Evolutionary conservation across 2,113 vertebrate species (phyloP).

Genomic region (Paramisgurnus dabryanus): DNA sequence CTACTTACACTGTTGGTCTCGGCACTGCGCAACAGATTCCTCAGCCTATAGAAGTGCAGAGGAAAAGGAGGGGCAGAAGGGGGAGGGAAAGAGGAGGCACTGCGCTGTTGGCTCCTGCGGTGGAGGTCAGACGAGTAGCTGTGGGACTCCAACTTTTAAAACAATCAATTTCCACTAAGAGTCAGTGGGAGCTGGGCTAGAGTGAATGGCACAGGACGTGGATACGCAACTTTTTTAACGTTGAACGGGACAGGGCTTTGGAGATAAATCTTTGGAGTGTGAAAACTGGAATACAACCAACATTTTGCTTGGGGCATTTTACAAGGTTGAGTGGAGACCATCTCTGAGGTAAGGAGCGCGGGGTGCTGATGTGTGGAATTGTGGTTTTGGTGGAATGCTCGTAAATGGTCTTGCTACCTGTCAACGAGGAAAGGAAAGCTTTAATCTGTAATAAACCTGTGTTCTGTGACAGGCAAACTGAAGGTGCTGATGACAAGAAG

Average conservation of each 20-base stretch:
- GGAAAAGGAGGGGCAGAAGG: constrained; percentile 24
- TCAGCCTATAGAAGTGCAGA: constrained; percentile 29
- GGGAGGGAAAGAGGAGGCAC: constrained; percentile 66
- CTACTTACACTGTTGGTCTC: constrained; percentile 22
- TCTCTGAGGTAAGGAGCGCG: constrained; percentile 50
- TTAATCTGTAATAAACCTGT: constrained; percentile 43
- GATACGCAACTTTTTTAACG: constrained; percentile 63
- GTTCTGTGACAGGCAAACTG: constrained; percentile 15
- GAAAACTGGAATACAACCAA: constrained; percentile 47
- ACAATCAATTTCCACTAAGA: constrained; percentile 74
- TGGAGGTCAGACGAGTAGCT: constrained; percentile 67
- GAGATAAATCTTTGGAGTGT: constrained; percentile 59
- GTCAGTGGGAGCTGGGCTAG: constrained; percentile 62
- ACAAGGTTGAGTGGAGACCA: constrained; percentile 45
- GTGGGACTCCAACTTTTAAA: constrained; percentile 75
- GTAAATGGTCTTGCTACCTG: constrained; percentile 54
- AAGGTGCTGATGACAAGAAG: constrained; percentile 24
- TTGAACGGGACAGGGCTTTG: constrained; percentile 62
- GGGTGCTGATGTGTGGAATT: constrained; percentile 63
- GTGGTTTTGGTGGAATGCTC: constrained; percentile 10
- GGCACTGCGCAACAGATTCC: constrained; percentile 4
- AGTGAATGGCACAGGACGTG: constrained; percentile 67
- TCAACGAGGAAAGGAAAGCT: constrained; percentile 58
- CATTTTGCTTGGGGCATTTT: constrained; percentile 18
- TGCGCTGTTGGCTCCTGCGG: constrained; percentile 69